Base-by-base conservation (phyloP, 2,888 invertebrate species). In the Tanytarsus gracilentus region DNA sequence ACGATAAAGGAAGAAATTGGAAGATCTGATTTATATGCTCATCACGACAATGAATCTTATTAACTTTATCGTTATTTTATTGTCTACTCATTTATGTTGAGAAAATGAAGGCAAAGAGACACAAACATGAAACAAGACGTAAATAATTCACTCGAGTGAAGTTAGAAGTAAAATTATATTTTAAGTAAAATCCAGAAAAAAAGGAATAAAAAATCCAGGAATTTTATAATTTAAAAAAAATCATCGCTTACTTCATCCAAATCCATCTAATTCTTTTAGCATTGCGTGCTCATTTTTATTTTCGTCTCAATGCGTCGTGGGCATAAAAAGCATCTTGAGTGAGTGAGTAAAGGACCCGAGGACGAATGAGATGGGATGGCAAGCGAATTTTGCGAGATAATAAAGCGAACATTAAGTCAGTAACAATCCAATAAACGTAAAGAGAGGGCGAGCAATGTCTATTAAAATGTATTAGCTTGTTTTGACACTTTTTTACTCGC, bases 41-140 rank as follows among this genome's bases (percentile, higher is more conserved):
- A 48, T 58, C 58, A 40, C 58, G 40, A 44, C 58, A 58, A n/a
- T 58, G 58, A 58, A 58, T 58, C 58, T 58, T 58, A 58, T 58
- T 58, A 58, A 58, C 48, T 58, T 58, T 58, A 58, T 58, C 58
- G 58, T 58, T 58, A 44, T 58, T 58, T 58, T 58, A 58, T 58
- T 58, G 58, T 27, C 40, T 40, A 40, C 26, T 48, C 58, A 58
- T 58, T 58, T 58, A 55, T 55, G 55, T 55, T 21, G 18, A 30
- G 14, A 49, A 11, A 26, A 11, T 44, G 55, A 55, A 36, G 36
- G 14, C 36, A 16, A 14, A n/a, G n/a, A 36, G 36, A n/a, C 16
- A 9, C 16, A 36, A 14, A 36, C 16, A 36, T 36, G 36, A n/a
- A 33, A 2, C 9, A n/a, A 33, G 33, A 33, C 33, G n/a, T 11